Evolutionary conservation across 2,888 invertebrate species (phyloP), one percentile per base, ranked within the genome.

Genomic region (Hoplodrina blanda): DNA sequence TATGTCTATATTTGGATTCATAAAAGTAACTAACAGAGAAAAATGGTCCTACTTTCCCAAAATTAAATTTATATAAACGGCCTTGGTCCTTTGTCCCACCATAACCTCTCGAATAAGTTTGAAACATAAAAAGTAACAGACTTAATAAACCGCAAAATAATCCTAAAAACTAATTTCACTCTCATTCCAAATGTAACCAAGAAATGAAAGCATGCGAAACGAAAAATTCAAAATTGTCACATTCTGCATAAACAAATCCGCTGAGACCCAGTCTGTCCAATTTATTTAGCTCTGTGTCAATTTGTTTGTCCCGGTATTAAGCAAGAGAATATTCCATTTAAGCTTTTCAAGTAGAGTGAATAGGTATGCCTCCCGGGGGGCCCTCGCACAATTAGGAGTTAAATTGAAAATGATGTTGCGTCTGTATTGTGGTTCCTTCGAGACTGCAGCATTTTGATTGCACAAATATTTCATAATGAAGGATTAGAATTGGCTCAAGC

Each of bases 361-460:
- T 85, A 83, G 83, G 78, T 85, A 85, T 76, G 67, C 76, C 71
- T 65, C 91, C 83, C 88, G 49, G 56, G 90, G 86, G 90, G 84
- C 67, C 49, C 61, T 71, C 76, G 86, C 76, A 89, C 88, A 92
- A 92, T 93, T 91, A 91, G 87, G 88, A 85, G 87, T 86, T 88
- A 91, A 93, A 93, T 93, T 92, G 91, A 92, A 93, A 91, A 91
- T 90, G 89, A 91, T 89, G 88, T 88, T 84, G 84, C 85, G 79
- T 82, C 83, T 82, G 82, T 80, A 83, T 82, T 82, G 69, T 76
- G 55, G 53, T 53, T 55, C 76, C 72, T 49, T 50, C 10, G 74
- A 73, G 75, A 62, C 72, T 77, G 80, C 81, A 81, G 19, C 61
- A 56, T 76, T 77, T 70, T 72, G 71, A 84, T 83, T 85, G 78